These are phyloP conservation scores for Eospalax fontanierii DNA, from an alignment of 2,797 vertebrate species.

Conservation along the genomic window DNA sequence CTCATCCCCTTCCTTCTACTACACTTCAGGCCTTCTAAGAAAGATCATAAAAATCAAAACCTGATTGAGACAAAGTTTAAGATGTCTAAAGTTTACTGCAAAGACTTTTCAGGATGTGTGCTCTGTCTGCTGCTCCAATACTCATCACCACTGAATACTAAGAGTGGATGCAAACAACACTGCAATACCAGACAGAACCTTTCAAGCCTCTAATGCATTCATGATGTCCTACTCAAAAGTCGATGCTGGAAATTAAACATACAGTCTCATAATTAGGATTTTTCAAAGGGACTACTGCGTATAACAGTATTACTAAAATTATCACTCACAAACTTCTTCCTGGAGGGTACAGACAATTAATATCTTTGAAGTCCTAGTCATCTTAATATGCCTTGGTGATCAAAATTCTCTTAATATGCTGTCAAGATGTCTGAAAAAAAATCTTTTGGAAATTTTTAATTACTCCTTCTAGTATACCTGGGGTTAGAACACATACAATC, in stretches of 20 bases:
- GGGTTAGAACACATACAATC: not conserved
- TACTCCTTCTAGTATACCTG: not conserved
- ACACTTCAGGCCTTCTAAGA: not conserved
- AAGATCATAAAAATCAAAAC: not conserved
- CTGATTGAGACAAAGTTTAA: not conserved
- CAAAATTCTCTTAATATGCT: conserved; percentile 61
- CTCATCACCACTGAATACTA: not conserved
- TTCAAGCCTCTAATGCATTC: not conserved
- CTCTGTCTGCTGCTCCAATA: not conserved
- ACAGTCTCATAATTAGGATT: conserved; percentile 1
- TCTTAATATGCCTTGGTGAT: conserved; percentile 61
- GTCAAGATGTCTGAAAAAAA: not conserved
- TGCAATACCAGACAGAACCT: not conserved
- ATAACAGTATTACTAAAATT: conserved; percentile 16
- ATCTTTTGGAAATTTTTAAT: conserved; percentile 50
- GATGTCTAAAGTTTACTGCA: not conserved
- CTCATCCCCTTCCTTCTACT: not conserved
- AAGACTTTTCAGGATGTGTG: not conserved
- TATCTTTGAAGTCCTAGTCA: conserved; percentile 66
- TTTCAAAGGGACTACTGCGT: conserved; percentile 8
- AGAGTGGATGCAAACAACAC: not conserved
- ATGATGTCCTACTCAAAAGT: not conserved
- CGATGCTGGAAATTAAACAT: conserved; percentile 44
- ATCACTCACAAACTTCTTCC: conserved; percentile 49
- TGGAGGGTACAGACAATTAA: not conserved